Evolutionary conservation across 1,140 invertebrate genomes (phyloP), one percentile per base, ranked within the genome.

Genomic region (Palaemon carinicauda): DNA sequence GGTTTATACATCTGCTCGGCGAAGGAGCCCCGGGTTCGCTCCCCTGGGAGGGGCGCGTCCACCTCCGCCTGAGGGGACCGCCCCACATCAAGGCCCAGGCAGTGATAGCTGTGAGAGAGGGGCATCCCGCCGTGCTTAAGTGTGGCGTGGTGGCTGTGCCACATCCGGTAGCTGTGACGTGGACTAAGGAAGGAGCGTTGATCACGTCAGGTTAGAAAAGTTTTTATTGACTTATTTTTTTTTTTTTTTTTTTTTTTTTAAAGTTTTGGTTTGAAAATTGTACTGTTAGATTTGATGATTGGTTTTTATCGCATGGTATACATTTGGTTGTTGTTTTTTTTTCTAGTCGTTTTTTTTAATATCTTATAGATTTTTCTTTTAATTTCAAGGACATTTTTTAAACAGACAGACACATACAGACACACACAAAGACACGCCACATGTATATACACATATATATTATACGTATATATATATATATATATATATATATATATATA

Each of bases 101-200:
- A n/a, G 82, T 85, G 24, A 60, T 88, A 31, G 80, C 79, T 5
- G 86, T 83, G 19, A 69, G 79, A 5, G 79, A 86, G 56, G 89
- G 89, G 12, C 27, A 88, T 53, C 14, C 60, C 19, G 89, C 89
- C 27, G 87, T 84, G 56, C 80, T 89, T 54, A 31, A 69, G 17
- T 89, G 89, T 52, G 78, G 80, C 17, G 89, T 86, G 5, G 79
- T 78, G 33, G 82, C 89, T 1, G 89, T 89, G 15, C 89, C 89
- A 3, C 89, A 89, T 27, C 89, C 89, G 0, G 82, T 89, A 0
- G 69, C 87, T 19, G 73, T 88, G 24, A 87, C 87, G 0, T 89
- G 89, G 89, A 82, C 79, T 31, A 88, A 80, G 54, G 89, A 87
- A 24, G 89, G 89, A 10, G 24, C 78, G 7, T 1, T 41, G 1